Evolutionary conservation across 1,140 invertebrate genomes (phyloP), one percentile per base, ranked within the genome.

Genomic region (Meteorus sp.): DNA sequence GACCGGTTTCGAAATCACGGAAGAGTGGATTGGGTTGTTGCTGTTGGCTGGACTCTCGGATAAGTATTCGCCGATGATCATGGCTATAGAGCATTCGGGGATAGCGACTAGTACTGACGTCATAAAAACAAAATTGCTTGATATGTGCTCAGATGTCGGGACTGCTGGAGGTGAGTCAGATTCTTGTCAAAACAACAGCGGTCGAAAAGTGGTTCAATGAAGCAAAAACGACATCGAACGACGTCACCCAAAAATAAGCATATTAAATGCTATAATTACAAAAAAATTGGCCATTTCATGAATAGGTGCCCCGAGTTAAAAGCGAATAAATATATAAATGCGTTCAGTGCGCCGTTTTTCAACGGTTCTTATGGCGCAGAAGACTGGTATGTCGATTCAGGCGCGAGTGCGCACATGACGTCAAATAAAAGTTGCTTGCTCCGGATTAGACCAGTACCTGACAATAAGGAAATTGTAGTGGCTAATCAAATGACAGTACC

Each of bases 101-200:
- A 58, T 60, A 7, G 7, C 6, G 37, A 65, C 65, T 17, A 58
- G 56, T 9, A 37, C 56, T 5, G 66, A 65, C 23, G 6, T 55
- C 15, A 65, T 66, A 9, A 67, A 68, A 51, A 37, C 23, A 9
- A 67, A 68, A 33, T 43, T 66, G 20, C 17, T 54, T 5, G 33
- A 35, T 11, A 6, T 35, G 33, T 8, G 13, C 2, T 35, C 33
- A n/a, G n/a, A n/a, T n/a, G n/a, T n/a, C n/a, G n/a, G n/a, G 33
- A 13, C n/a, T 5, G 9, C 4, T 31, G n/a, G n/a, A n/a, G n/a
- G n/a, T n/a, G n/a, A n/a, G n/a, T n/a, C n/a, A n/a, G n/a, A n/a
- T n/a, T n/a, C n/a, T n/a, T n/a, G n/a, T 9, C n/a, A n/a, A n/a
- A n/a, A 31, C 9, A 9, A 31, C 29, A 31, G 9, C 4, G 9